A percentile compares a stretch with the other conserved stretches of the same genome.
Evolutionary conservation across 2,888 invertebrate genomes (phyloP).

Genomic region (Harpagoxenus sublaevis): DNA sequence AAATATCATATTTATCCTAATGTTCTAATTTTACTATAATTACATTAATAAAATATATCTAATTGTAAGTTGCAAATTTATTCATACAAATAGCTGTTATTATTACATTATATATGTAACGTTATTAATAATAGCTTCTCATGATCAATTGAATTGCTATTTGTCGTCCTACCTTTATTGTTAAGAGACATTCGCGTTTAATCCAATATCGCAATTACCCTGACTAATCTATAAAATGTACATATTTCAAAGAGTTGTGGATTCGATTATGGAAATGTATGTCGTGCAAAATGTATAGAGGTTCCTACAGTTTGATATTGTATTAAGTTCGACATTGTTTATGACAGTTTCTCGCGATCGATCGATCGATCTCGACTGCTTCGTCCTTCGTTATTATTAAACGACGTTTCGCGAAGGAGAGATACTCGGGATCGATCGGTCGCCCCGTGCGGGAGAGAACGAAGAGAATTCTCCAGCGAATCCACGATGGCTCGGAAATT

Average conservation of each 20-base stretch:
- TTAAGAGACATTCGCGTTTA: neutral
- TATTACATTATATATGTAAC: neutral
- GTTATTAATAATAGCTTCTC: neutral
- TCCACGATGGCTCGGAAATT: slow-evolving; percentile 75
- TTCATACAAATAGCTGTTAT: neutral
- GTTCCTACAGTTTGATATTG: neutral
- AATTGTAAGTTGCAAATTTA: neutral
- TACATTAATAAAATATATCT: neutral
- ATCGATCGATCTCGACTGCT: neutral
- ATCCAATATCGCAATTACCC: neutral
- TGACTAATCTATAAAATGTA: neutral
- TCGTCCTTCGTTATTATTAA: slow-evolving; percentile 44
- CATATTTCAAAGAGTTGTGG: neutral
- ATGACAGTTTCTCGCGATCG: slow-evolving; percentile 29
- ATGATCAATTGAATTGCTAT: neutral
- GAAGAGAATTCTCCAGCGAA: slow-evolving; percentile 49
- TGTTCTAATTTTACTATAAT: neutral
- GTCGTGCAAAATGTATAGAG: neutral
- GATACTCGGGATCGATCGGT: slow-evolving; percentile 41
- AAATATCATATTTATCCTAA: neutral
- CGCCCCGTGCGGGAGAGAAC: slow-evolving; percentile 21
- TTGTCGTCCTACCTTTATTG: neutral
- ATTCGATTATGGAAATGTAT: slow-evolving; percentile 1
- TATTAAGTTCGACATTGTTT: slow-evolving; percentile 23
- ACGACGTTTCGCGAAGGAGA: slow-evolving; percentile 35